Base-by-base conservation (phyloP, 1,140 invertebrate genomes). In the Neuroterus valhalla region DNA sequence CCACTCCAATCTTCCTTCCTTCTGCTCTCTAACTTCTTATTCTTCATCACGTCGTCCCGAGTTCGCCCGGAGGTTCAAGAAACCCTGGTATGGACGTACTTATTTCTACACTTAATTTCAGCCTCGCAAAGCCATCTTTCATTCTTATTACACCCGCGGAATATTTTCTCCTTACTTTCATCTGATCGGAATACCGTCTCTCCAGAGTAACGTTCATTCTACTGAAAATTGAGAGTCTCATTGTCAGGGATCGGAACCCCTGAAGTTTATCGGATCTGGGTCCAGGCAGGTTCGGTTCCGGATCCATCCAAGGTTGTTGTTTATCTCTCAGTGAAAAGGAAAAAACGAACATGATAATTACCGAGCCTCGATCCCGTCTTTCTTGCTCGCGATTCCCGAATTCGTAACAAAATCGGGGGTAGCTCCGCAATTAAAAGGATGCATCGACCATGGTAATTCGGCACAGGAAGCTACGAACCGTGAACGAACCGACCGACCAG, bases 381-480 rank as follows among this genome's bases (percentile, higher is more conserved):
- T 50, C 48, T 50, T 50, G 17, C 19, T 50, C 4, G 48, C 48
- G 17, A 50, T 50, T 50, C 48, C 19, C 19, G 48, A 2, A 50
- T 50, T 21, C 72, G 72, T 68, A 66, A 83, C 77, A 76, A 77
- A 77, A 82, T 82, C 62, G 14, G n/a, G n/a, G 52, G 26, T 62
- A 46, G 10, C 26, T n/a, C 62, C 48, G 74, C 80, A 83, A 85
- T 86, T 83, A 86, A 80, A 83, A 78, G 67, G 79, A 80, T 83
- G 78, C 78, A 78, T 78, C 66, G 70, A 66, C 77, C 83, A 82
- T 85, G 74, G 77, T 83, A 82, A 84, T 81, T 84, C 77, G 67
- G 62, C n/a, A 43, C 62, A 72, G 43, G 66, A 68, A 76, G 68
- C 71, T 42, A 52, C 52, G 73, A 76, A 77, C 48, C 46, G 26